Conservation (phyloP, 1,140 invertebrate species). For the Anthonomus grandis region DNA sequence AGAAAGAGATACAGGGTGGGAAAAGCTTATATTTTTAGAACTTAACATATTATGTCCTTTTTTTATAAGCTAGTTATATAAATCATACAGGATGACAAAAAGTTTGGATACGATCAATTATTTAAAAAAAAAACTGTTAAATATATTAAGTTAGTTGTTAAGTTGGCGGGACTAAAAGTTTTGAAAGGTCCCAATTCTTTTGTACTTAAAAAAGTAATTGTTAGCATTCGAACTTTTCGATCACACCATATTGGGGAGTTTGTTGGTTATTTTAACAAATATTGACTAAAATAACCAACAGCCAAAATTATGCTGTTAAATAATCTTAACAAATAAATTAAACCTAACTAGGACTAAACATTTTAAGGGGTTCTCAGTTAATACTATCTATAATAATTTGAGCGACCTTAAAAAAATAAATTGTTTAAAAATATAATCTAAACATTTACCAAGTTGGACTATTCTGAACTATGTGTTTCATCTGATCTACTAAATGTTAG, state of each 20-base stretch:
- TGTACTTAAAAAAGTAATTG: neutral
- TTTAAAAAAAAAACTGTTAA: too few species aligned
- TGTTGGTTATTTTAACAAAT: neutral
- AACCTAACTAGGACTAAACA: neutral
- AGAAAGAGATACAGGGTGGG: neutral
- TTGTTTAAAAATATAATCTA: slow-evolving; percentile 9
- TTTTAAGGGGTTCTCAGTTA: slow-evolving; percentile 15
- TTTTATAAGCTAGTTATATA: too few species aligned
- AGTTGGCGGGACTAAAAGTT: too few species aligned
- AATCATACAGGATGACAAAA: too few species aligned
- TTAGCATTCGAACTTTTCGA: neutral
- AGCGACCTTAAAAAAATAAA: slow-evolving; percentile 12
- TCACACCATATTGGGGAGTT: neutral
- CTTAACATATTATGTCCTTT: neutral
- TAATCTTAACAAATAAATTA: neutral
- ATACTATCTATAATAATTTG: slow-evolving; percentile 12
- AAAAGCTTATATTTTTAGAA: neutral
- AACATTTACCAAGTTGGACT: neutral
- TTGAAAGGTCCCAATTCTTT: neutral
- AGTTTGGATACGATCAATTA: too few species aligned
- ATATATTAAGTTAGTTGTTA: too few species aligned
- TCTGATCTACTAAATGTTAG: too few species aligned
- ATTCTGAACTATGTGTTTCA: too few species aligned
- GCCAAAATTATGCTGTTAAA: too few species aligned
- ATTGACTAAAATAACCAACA: neutral